Base-by-base conservation (phyloP, 2,888 invertebrate species). In the Chorisops tibialis region DNA sequence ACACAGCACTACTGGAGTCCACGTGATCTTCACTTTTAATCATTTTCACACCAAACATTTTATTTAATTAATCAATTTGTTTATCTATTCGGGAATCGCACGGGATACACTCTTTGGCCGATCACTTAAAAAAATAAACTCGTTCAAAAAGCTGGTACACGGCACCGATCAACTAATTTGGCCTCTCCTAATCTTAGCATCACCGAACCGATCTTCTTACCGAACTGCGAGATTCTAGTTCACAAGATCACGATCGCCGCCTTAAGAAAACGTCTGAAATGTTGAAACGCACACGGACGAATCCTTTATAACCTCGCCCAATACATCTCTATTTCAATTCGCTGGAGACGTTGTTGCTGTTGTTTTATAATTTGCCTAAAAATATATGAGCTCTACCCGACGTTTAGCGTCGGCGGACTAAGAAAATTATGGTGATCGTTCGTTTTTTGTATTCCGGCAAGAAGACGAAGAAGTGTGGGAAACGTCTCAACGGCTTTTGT, bases 1-100 rank as follows among this genome's bases (percentile, higher is more conserved):
- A 77, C 38, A 74, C 41, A 7, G 38, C 38, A 41, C 51, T 51
- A 43, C 63, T 59, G 1, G 63, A 61, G 61, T 63, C 64, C 49
- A 67, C 65, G 54, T 66, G 61, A 39, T 65, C 64, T 59, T 67
- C 67, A 45, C 37, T 63, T 56, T 65, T 65, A 19, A 67, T 67
- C 67, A 67, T 67, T 54, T 63, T 63, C 14, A 19, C 30, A 16
- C 59, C 52, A 50, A 14, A 48, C 22, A 48, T 39, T 37, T 49
- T 41, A 16, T n/a, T 41, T 41, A 16, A 16, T 6, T 41, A 41
- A 16, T 1, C 41, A 41, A 16, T 4, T 41, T 16, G 16, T 16
- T 41, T 41, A 14, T 41, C 30, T 5, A 9, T 30, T 30, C 30
- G 30, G n/a, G n/a, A 5, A 12, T 43, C 56, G 43, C 16, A 24